Evolutionary conservation across 2,797 vertebrate species (phyloP).

Genomic region (Luscinia megarhynchos): DNA sequence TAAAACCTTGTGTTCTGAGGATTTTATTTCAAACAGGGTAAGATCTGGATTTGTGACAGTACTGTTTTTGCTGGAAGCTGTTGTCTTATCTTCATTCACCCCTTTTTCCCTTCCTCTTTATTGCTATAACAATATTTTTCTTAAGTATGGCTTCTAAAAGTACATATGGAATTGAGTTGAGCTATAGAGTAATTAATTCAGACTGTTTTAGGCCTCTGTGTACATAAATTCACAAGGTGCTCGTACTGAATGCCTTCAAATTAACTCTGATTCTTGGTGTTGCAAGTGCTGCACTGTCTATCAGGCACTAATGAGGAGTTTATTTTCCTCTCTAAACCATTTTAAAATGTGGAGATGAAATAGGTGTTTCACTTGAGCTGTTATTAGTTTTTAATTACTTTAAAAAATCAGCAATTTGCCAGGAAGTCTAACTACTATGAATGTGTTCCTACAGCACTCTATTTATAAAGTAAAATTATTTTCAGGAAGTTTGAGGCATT

Average conservation of each 20-base stretch:
- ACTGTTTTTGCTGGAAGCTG: neutral
- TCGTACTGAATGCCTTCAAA: neutral
- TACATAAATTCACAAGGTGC: neutral
- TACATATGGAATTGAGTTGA: neutral
- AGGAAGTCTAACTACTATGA: neutral
- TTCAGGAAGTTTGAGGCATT: neutral
- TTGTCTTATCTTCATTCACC: neutral
- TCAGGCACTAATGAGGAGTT: neutral
- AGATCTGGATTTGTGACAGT: neutral
- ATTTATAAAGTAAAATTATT: neutral
- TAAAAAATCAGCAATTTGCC: neutral
- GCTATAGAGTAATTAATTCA: constrained; percentile 15
- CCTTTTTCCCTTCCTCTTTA: neutral
- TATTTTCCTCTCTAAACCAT: neutral
- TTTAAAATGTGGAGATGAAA: neutral
- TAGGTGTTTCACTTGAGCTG: neutral
- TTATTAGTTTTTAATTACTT: neutral
- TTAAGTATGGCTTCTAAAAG: neutral
- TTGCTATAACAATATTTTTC: neutral
- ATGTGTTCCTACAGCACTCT: neutral
- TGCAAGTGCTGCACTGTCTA: neutral
- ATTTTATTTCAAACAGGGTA: neutral
- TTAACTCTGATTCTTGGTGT: neutral
- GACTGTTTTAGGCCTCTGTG: neutral
- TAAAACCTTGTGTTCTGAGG: neutral